Evolutionary conservation across 2,113 vertebrate genomes (phyloP).

Genomic region (Plestiodon gilberti): DNA sequence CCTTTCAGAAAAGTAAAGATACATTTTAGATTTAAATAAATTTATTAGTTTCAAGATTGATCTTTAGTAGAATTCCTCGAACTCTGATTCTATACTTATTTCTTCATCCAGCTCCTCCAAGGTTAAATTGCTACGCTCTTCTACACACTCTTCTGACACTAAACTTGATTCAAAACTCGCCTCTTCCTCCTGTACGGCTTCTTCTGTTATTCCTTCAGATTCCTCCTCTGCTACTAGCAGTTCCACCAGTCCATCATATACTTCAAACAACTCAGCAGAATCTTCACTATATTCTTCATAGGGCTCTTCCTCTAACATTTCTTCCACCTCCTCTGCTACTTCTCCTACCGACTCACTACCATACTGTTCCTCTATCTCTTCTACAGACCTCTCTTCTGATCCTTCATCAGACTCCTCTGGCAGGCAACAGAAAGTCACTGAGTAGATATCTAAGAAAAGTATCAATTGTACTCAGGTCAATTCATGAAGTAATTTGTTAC

Average conservation of each 20-base stretch:
- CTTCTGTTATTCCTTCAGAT: not conserved
- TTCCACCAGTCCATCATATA: not conserved
- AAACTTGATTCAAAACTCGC: not conserved
- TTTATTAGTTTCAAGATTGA: conserved; percentile 9
- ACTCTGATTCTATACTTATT: conserved; percentile 15
- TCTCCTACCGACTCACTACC: conserved; percentile 9
- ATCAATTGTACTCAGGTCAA: not conserved
- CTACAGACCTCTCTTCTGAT: conserved; percentile 30
- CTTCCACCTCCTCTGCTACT: conserved; percentile 35
- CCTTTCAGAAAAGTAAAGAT: not conserved
- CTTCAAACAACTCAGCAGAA: not conserved
- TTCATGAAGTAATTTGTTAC: not conserved
- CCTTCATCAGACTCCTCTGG: conserved; percentile 41
- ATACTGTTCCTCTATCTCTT: conserved; percentile 47
- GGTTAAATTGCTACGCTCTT: conserved; percentile 12
- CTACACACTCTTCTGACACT: conserved; percentile 29
- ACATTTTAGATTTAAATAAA: not conserved
- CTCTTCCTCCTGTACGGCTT: conserved; percentile 22
- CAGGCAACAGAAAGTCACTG: conserved; percentile 34
- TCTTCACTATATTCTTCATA: conserved; percentile 36
- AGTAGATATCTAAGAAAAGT: conserved; percentile 48
- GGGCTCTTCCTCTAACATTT: conserved; percentile 27
- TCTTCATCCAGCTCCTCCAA: conserved; percentile 20
- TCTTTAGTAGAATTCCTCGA: not conserved
- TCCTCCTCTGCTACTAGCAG: not conserved